These are phyloP conservation scores for Sebastes trivittatus DNA, from an alignment of 2,797 vertebrate genomes.

Conservation along the genomic window DNA sequence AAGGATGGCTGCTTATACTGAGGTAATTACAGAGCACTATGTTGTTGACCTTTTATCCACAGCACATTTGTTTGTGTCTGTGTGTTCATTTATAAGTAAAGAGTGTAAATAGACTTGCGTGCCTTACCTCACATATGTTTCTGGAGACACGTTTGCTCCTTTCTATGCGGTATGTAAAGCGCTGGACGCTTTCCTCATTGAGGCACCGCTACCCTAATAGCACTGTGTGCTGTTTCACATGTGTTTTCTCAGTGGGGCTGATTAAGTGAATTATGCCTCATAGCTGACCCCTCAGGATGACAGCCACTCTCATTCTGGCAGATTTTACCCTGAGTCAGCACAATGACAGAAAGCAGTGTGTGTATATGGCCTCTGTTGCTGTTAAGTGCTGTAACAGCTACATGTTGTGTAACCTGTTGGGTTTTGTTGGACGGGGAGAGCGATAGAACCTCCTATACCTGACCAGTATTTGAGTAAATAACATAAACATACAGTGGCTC, in stretches of 20 bases:
- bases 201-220: slow-evolving; percentile 26
- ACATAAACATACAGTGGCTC: neutral
- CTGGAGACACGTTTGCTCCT: slow-evolving; percentile 12
- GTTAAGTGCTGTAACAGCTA: slow-evolving; percentile 52
- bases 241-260: slow-evolving; percentile 55
- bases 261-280: slow-evolving; percentile 60
- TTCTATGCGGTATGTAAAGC: neutral
- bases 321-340: slow-evolving; percentile 54
- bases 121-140: neutral
- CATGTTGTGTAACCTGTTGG: slow-evolving; percentile 50
- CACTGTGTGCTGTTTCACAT: slow-evolving; percentile 39
- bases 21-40: slow-evolving; percentile 9
- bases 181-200: neutral
- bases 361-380: slow-evolving; percentile 51
- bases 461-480: neutral
- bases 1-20: neutral
- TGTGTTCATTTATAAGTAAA: neutral
- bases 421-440: slow-evolving; percentile 1
- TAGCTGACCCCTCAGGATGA: slow-evolving; percentile 53
- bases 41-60: neutral
- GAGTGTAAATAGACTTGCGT: neutral
- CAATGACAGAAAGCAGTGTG: slow-evolving; percentile 31
- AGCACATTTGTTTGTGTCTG: neutral
- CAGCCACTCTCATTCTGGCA: slow-evolving; percentile 46
- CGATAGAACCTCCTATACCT: neutral